Evolutionary conservation across 1,140 invertebrate genomes (phyloP).

Genomic region (Argopecten irradians): DNA sequence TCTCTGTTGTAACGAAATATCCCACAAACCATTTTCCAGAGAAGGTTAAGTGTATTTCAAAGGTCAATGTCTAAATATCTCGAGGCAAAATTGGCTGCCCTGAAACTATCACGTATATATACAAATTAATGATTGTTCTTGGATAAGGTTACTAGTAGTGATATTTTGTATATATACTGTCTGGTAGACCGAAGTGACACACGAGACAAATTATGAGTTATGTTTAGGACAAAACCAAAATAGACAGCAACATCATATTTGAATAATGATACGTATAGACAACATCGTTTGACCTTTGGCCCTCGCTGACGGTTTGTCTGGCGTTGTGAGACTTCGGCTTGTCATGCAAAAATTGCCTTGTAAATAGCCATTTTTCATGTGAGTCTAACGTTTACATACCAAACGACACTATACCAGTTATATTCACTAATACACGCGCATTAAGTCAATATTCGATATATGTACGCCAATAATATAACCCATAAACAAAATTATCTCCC

Average conservation of each 20-base stretch:
- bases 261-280: neutral
- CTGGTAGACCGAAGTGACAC: neutral
- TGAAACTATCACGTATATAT: neutral
- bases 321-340: neutral
- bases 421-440: neutral
- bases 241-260: neutral
- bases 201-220: neutral
- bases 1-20: neutral
- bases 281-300: neutral
- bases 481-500: too few relatives aligned
- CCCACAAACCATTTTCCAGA: neutral
- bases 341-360: neutral
- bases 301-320: neutral
- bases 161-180: neutral
- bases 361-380: conserved; percentile 2
- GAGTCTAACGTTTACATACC: neutral
- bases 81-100: neutral
- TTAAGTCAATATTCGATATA: neutral
- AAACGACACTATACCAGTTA: neutral
- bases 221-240: neutral
- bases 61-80: neutral
- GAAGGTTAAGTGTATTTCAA: neutral
- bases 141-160: neutral
- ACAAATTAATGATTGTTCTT: conserved; percentile 2
- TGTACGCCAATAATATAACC: too few relatives aligned